Evolutionary conservation across 2,113 vertebrate genomes (phyloP).

Genomic region (Sigmodon hispidus): DNA sequence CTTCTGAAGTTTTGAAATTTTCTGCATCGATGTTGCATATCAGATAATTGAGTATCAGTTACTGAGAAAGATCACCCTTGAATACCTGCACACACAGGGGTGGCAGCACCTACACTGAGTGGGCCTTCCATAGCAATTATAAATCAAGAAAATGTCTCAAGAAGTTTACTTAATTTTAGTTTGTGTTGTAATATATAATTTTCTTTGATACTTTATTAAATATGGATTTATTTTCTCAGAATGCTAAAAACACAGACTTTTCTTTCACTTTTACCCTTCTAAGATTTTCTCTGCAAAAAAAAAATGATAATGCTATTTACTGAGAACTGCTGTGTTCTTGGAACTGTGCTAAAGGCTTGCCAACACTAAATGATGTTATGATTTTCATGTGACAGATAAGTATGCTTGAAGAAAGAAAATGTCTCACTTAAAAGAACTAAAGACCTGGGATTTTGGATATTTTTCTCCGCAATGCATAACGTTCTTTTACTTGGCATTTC

Average conservation of each 20-base stretch:
- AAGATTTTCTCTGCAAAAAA: background rate
- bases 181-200: background rate
- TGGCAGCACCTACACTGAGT: background rate
- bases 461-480: background rate
- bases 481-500: background rate
- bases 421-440: background rate
- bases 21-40: background rate
- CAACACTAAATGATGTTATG: background rate
- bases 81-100: background rate
- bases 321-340: background rate
- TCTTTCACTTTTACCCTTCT: slow-evolving; percentile 32
- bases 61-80: background rate
- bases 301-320: slow-evolving; percentile 3
- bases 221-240: background rate
- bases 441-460: background rate
- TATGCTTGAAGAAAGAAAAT: background rate
- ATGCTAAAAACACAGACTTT: background rate
- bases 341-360: background rate
- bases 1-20: background rate
- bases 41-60: background rate
- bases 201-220: background rate
- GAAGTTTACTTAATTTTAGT: background rate
- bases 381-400: slow-evolving; percentile 14
- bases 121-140: background rate
- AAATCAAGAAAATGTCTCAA: background rate